These are phyloP conservation scores for Chamaetylas fuelleborni DNA, from an alignment of 2,113 vertebrate genomes.

Conservation along the genomic window DNA sequence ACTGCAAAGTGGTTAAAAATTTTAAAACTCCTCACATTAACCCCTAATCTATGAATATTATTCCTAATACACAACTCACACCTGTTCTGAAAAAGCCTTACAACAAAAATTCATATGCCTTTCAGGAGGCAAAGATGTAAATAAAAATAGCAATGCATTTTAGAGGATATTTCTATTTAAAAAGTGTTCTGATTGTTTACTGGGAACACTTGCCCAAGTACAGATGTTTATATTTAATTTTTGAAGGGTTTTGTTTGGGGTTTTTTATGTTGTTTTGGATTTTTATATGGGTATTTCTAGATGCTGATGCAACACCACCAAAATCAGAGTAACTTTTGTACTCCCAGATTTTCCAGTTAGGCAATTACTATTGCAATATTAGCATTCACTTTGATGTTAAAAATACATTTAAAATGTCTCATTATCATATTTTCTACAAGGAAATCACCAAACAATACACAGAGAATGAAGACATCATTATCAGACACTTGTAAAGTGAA, in stretches of 20 bases:
- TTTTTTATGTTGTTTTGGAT: background rate
- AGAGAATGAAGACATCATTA: background rate
- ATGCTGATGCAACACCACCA: background rate
- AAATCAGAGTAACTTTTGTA: background rate
- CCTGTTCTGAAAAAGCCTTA: slow-evolving; percentile 29
- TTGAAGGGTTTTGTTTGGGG: fast-evolving
- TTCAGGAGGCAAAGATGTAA: background rate
- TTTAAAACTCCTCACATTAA: background rate
- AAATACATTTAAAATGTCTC: background rate
- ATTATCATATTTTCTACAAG: background rate
- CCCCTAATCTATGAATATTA: background rate
- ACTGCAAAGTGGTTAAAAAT: background rate
- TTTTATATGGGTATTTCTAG: background rate
- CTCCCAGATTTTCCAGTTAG: background rate
- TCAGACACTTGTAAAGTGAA: background rate
- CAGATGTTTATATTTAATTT: background rate
- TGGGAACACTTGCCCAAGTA: background rate
- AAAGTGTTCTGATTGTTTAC: background rate
- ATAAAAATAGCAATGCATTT: background rate
- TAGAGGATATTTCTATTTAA: background rate
- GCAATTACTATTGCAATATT: background rate
- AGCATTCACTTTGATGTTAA: background rate
- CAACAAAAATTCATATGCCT: background rate
- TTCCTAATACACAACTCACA: slow-evolving; percentile 25
- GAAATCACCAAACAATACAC: background rate